A percentile compares a stretch with the other conserved stretches of the same genome.
These are phyloP conservation scores for Corydoras maculifer DNA, from an alignment of 2,113 vertebrate genomes.

Conservation along the genomic window DNA sequence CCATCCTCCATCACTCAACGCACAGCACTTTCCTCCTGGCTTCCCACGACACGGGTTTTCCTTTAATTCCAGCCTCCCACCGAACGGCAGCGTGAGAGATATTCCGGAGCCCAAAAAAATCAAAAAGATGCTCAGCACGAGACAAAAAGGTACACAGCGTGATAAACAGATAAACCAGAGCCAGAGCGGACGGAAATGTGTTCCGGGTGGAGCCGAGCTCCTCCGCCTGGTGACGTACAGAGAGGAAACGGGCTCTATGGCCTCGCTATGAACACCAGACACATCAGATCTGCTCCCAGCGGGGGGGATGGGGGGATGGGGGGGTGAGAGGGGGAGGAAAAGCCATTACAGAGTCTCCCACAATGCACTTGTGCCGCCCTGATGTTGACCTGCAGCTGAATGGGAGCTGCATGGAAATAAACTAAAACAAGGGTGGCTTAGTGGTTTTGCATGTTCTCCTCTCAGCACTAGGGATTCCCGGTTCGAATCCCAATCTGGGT, in stretches of 20 bases:
- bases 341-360: background rate
- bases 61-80: conserved; percentile 18
- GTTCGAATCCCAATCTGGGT: no score
- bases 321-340: background rate
- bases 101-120: background rate
- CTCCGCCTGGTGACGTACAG: no score
- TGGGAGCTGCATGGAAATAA: conserved; percentile 1
- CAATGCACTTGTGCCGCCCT: conserved; percentile 6
- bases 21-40: conserved; percentile 2
- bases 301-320: background rate
- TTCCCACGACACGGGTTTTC: conserved; percentile 5
- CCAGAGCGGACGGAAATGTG: background rate
- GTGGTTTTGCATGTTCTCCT: no score
- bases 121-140: background rate
- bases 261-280: background rate
- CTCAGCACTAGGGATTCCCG: no score
- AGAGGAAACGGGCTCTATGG: no score
- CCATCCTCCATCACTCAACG: background rate
- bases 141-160: background rate
- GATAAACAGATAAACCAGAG: background rate
- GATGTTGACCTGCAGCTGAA: conserved; percentile 23
- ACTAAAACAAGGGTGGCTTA: background rate
- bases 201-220: background rate
- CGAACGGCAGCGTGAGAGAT: background rate
- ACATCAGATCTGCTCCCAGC: background rate